A percentile compares a stretch with the other conserved stretches of the same genome.
Conservation (phyloP, 2,797 vertebrate genomes). For the Mormyrus hasselquistii region DNA sequence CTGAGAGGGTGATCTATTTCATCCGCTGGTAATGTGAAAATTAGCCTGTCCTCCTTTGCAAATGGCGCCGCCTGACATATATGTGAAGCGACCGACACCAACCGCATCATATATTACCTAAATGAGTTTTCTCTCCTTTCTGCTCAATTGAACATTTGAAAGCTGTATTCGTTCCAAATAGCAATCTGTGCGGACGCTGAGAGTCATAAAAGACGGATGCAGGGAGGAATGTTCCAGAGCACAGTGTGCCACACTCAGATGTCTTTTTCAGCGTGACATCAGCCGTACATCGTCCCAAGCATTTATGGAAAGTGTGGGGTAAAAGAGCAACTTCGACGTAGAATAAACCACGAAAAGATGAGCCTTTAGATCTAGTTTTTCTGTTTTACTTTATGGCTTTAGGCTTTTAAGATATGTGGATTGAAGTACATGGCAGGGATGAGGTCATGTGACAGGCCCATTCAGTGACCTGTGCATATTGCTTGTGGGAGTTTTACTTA, state of each 20-base stretch:
- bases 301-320: neutral
- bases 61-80: conserved; percentile 10
- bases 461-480: neutral
- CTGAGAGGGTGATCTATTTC: conserved; percentile 15
- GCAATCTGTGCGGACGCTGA: neutral
- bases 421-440: neutral
- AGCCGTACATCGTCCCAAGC: neutral
- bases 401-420: neutral
- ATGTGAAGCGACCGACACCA: neutral
- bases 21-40: conserved; percentile 16
- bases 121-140: conserved; percentile 16
- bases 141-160: conserved; percentile 16
- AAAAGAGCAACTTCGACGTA: neutral
- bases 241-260: neutral
- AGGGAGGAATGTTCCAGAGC: neutral
- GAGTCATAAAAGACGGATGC: neutral
- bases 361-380: neutral
- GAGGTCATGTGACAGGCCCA: neutral
- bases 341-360: too few species aligned
- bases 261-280: neutral
- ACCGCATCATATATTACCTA: conserved; percentile 17
- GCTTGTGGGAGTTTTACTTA: neutral
- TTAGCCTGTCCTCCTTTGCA: conserved; percentile 1
- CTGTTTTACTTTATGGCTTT: neutral
- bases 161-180: neutral